phyloP scores from a whole-genome alignment of 2,113 vertebrate species.

The Thermophis baileyi region DNA sequence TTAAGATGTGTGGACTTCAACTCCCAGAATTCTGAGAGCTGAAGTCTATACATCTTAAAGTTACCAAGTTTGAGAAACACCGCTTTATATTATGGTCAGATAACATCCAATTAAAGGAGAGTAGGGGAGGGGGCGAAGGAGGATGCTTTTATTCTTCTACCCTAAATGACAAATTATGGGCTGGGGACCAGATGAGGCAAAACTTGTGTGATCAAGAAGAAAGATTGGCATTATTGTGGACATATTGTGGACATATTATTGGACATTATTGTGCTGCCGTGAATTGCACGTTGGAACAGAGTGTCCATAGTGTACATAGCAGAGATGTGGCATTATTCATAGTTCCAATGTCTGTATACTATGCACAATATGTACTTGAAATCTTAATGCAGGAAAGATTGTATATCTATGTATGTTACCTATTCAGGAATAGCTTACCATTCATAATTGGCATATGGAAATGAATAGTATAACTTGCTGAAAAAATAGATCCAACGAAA shows the following conservation, averaged over 20 bases:
- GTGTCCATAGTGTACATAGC: background rate
- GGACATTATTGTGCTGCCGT: background rate
- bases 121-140: background rate
- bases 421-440: background rate
- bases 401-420: background rate
- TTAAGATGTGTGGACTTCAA: background rate
- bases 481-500: background rate
- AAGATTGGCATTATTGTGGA: too few relatives aligned
- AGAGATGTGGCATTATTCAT: background rate
- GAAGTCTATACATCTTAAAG: background rate
- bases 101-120: background rate
- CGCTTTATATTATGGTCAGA: background rate
- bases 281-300: background rate
- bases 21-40: background rate
- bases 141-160: background rate
- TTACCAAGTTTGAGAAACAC: background rate
- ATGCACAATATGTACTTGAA: background rate
- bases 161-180: background rate
- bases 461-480: background rate
- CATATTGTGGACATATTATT: too few relatives aligned
- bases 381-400: background rate
- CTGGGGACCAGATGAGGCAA: background rate
- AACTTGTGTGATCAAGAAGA: background rate
- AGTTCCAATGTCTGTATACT: background rate
- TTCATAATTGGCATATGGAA: background rate